Evolutionary conservation across 1,140 invertebrate species (phyloP), one percentile per base, ranked within the genome.

Genomic region (Holotrichia oblita): DNA sequence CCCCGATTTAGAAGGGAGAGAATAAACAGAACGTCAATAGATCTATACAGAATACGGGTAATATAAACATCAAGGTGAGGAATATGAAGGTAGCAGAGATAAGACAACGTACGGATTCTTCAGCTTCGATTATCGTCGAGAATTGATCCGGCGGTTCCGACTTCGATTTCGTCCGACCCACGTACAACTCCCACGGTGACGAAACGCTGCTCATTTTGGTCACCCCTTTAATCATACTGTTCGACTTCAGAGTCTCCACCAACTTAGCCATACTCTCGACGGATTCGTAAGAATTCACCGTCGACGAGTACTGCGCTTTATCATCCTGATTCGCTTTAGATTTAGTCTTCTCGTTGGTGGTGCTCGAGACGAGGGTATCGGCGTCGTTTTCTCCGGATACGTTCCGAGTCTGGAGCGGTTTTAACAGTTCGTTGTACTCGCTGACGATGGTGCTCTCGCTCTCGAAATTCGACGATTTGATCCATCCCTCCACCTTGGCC

Each of bases 101-200:
- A 74, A 79, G 22, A 41, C 75, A 59, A 84, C 84, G 55, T 84
- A 85, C 83, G 22, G 81, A 78, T 79, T 85, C 83, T 76, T 83
- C 81, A 6, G 77, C 80, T 81, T 85, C 83, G 9, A 82, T 64
- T 55, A 85, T 85, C 14, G 83, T 82, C 9, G 83, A 82, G 61
- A 85, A 84, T 55, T 80, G 79, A 12, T 75, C 80, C 12, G 83
- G 79, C 40, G 80, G 79, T 34, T 81, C 81, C 10, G 81, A 83
- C 61, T 77, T 77, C n/a, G 48, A 40, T 8, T 69, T 61, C 10
- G 34, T 4, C n/a, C 61, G 24, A 34, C 75, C 75, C 27, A 69
- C 55, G 27, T 77, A 77, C 55, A 77, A 7, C 59, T 77, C 3
- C 61, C 76, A 76, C 0, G 75, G 22, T 9, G 75, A 76, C 12